phyloP scores from a whole-genome alignment of 2,888 invertebrate species.

The Acanthosepion lycidas region DNA sequence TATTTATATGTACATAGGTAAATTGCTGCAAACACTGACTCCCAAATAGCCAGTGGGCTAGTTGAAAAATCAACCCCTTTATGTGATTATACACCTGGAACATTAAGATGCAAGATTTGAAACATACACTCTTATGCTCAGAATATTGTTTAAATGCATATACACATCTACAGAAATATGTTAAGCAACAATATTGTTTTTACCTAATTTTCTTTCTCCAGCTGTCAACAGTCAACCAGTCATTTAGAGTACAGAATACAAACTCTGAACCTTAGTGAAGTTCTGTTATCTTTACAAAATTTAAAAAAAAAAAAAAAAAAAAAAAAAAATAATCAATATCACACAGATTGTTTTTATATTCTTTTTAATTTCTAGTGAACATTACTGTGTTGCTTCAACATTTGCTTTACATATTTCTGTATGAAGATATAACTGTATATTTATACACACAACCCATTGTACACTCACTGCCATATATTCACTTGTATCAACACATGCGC shows the following conservation, averaged over 20 bases:
- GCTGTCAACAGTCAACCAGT: background rate
- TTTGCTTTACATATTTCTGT: background rate
- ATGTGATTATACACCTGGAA: background rate
- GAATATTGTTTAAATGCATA: background rate
- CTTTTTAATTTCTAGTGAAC: constrained; percentile 6
- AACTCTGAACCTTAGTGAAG: background rate
- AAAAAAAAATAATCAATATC: background rate
- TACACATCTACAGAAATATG: constrained; percentile 11
- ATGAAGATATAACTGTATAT: background rate
- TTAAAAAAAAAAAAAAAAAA: background rate
- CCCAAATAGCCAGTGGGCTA: background rate
- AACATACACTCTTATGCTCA: background rate
- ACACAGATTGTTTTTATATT: background rate
- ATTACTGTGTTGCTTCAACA: background rate
- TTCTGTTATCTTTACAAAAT: background rate
- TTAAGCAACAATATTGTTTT: background rate
- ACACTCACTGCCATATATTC: background rate
- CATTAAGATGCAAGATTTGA: background rate
- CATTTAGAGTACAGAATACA: background rate
- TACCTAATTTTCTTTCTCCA: background rate
- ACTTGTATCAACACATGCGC: background rate
- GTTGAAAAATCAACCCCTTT: background rate
- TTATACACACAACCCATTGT: background rate
- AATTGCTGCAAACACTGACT: constrained; percentile 20
- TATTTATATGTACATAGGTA: background rate